Evolutionary conservation across 2,113 vertebrate genomes (phyloP), one percentile per base, ranked within the genome.

Genomic region (Pagrus major): DNA sequence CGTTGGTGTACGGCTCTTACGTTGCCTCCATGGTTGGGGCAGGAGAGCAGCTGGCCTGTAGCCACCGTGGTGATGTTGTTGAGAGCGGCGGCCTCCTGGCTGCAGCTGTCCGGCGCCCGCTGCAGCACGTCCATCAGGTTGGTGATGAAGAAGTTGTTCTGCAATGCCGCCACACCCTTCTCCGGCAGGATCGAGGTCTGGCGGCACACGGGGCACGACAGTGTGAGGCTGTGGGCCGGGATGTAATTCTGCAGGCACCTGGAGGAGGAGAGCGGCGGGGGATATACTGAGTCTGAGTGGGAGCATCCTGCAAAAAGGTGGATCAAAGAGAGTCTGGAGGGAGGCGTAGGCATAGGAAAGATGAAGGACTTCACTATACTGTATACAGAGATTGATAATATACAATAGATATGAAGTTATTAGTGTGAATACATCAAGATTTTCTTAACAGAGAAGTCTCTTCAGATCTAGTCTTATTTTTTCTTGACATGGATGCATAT

Each of bases 51-150:
- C 44, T 96, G 98, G 31, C 96, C 97, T 0, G 97, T 94, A 61
- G 95, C 96, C 91, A 96, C 96, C 1, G 96, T 94, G 0, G 96
- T 94, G 92, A 96, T 95, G 7, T 95, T 96, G 93, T 96, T 95
- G 93, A 96, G 88, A 72, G 95, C 94, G 88, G 95, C 93, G 55
- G 95, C 95, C 85, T 97, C 96, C 79, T 96, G 97, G 78, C 95
- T 93, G 85, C 82, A 78, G 76, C 93, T 95, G 88, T 92, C 96
- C 0, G 97, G 97, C 0, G 95, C 94, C 88, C 96, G 94, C 93
- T 98, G 97, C 94, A 99, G 94, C 92, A 99, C 97, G 46, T 99
- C 98, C 97, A 99, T 99, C 92, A 99, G 96, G 96, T 98, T 99
- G 71, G 98, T 99, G 93, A 99, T 99, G 92, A 99, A 99, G 95